phyloP scores from a whole-genome alignment of 2,113 vertebrate species.

The Oreochromis aureus region DNA sequence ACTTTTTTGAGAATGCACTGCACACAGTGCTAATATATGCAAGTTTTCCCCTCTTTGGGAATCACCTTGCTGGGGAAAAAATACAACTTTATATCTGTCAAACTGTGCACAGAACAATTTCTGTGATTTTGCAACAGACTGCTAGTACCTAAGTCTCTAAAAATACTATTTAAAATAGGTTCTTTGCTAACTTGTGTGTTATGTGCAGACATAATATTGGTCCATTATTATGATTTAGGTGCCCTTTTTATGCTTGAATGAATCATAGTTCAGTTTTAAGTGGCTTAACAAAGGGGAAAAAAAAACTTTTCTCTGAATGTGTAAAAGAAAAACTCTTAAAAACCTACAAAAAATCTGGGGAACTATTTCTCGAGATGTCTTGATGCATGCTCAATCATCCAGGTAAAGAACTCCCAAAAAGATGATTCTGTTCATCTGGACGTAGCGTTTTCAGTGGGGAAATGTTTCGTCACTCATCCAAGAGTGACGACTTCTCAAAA shows the following conservation, averaged over 20 bases:
- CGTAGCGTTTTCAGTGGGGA: background rate
- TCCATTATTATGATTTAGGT: background rate
- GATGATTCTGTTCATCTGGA: background rate
- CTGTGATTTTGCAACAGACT: background rate
- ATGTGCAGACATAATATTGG: background rate
- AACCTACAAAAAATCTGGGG: background rate
- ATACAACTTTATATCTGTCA: background rate
- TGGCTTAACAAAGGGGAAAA: background rate
- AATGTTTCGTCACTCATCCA: background rate
- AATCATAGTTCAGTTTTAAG: background rate
- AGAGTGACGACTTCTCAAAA: background rate
- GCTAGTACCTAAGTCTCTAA: background rate
- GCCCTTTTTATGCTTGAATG: background rate
- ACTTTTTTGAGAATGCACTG: background rate
- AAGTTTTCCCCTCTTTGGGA: background rate
- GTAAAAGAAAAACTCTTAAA: background rate
- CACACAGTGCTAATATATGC: background rate
- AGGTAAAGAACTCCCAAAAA: background rate
- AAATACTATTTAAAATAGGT: background rate
- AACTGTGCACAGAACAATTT: background rate
- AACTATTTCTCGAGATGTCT: background rate
- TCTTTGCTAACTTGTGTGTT: background rate
- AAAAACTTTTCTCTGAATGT: background rate
- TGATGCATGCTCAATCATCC: background rate
- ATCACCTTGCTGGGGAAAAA: background rate